phyloP scores from a whole-genome alignment of 2,113 vertebrate genomes.

The Limanda limanda region DNA sequence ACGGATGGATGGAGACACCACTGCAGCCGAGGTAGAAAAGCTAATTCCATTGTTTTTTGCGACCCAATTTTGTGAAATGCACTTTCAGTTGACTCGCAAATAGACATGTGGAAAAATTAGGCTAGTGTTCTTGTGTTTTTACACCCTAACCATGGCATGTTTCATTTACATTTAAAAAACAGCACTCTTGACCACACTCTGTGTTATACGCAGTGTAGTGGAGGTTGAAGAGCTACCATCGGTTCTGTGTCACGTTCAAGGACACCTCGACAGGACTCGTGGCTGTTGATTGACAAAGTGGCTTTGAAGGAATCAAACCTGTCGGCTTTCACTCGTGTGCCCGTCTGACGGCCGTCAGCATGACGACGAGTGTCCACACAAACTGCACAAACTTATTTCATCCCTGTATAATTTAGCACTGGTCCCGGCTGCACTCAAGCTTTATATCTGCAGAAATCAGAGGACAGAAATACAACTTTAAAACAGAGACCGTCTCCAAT shows the following conservation, averaged over 20 bases:
- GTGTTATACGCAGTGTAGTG: too few relatives aligned
- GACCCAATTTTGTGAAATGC: too few relatives aligned
- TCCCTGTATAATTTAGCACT: neutral
- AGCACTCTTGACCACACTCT: neutral
- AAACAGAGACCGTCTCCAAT: constrained; percentile 11
- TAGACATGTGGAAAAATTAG: too few relatives aligned
- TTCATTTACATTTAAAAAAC: neutral
- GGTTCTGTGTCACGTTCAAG: constrained; percentile 40
- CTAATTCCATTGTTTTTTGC: too few relatives aligned
- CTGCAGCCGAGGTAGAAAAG: too few relatives aligned
- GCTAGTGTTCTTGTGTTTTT: neutral
- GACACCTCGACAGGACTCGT: constrained; percentile 37
- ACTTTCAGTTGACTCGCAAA: too few relatives aligned
- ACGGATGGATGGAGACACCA: too few relatives aligned
- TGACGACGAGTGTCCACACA: constrained; percentile 11
- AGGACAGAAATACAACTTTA: constrained; percentile 2
- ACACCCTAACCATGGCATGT: neutral
- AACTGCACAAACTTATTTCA: constrained; percentile 15
- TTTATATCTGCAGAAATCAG: neutral
- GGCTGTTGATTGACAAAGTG: constrained; percentile 49
- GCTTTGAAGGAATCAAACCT: constrained; percentile 43
- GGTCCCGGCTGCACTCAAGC: neutral
- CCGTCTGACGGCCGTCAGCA: constrained; percentile 6
- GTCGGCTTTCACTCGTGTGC: constrained; percentile 38
- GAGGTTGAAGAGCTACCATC: neutral